Base-by-base conservation (phyloP, 2,888 invertebrate genomes). In the Scaptomyza cyrtandrae region DNA sequence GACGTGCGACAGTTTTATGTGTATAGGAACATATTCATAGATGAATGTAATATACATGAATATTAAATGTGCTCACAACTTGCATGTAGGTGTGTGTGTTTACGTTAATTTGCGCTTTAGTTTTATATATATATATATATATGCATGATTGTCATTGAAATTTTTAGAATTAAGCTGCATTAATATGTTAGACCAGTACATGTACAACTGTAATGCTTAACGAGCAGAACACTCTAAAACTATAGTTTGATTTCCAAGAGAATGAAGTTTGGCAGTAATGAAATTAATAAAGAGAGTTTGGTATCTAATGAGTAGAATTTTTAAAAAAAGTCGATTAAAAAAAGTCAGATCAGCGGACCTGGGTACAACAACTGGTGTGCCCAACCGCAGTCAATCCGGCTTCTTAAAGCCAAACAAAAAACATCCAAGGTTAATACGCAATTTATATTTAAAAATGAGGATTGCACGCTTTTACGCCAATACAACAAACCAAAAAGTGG, bases 21-120 rank as follows among this genome's bases (percentile, higher is more conserved):
- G 24, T 16, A 33, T n/a, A 14, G 19, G 9, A 19, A 50, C 35
- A 29, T 24, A 4, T 37, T 5, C 11, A 35, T 46, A 14, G 49
- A 24, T 35, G 43, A 46, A 53, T 16, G 29, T 48, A 44, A 27
- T 60, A 29, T 53, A 48, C 33, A 56, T 27, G 14, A 24, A 35
- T 45, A 48, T 44, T 49, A 79, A 65, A 41, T 50, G 55, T 44
- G 62, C 66, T 60, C 45, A 49, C 1, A 33, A 33, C 33, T 10
- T 33, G 1, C 10, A 35, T 19, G 13, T 54, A 35, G n/a, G 45
- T 48, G 59, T 60, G 57, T 65, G 44, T 54, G 50, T 62, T 60
- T 57, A 68, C 53, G 58, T 82, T 87, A 87, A 83, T 87, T 87
- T 87, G 67, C 70, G 75, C 79, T 79, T 82, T 59, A 68, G 60